phyloP scores from a whole-genome alignment of 2,113 vertebrate species.

The Leptobrachium leishanense region DNA sequence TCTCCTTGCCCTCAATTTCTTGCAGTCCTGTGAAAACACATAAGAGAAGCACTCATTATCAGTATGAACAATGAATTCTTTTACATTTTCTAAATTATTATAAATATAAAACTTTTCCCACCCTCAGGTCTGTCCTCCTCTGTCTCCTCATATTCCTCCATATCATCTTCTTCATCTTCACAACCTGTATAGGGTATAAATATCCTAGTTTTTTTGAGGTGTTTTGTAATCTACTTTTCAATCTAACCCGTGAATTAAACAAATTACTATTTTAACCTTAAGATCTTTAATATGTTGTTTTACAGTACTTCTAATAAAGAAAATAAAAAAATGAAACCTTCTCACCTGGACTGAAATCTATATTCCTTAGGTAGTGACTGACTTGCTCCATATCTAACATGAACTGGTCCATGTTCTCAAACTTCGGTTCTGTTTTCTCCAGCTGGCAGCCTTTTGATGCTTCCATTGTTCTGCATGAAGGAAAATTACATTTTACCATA shows the following conservation, averaged over 20 bases:
- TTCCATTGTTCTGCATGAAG: conserved; percentile 77
- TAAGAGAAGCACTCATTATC: background rate
- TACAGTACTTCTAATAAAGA: no score
- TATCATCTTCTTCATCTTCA: conserved; percentile 54
- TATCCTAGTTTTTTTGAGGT: no score
- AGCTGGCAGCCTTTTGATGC: conserved; percentile 81
- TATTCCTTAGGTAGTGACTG: conserved; percentile 67
- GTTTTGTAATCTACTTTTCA: no score
- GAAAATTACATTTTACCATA: background rate
- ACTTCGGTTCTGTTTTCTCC: conserved; percentile 85
- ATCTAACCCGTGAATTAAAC: no score
- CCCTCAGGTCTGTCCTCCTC: conserved; percentile 59
- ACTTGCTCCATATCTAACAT: conserved; percentile 79
- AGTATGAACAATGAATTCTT: no score
- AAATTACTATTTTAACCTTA: no score
- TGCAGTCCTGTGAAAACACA: conserved; percentile 35
- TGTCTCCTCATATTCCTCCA: conserved; percentile 53
- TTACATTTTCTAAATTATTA: no score
- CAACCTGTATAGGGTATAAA: background rate
- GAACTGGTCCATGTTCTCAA: conserved; percentile 94
- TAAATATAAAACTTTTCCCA: conserved; percentile 43
- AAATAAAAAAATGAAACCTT: no score
- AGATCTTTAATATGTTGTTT: no score
- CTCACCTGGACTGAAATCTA: conserved; percentile 78
- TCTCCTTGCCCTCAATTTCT: background rate